A percentile compares a stretch with the other conserved stretches of the same genome.
phyloP scores from a whole-genome alignment of 37 sponge, comb jelly and placozoan species.

The Halichondria panicea region DNA sequence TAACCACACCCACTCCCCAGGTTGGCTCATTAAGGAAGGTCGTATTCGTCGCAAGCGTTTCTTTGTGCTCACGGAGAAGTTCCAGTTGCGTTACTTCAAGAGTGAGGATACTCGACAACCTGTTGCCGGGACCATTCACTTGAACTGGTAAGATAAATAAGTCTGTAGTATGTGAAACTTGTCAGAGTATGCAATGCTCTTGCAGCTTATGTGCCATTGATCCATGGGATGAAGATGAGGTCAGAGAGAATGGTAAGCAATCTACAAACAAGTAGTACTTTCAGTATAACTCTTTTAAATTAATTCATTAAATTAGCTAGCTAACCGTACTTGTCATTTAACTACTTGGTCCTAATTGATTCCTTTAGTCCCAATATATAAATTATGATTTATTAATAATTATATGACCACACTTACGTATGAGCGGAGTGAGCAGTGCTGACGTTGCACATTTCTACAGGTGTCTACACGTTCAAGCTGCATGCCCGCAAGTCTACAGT shows the following conservation, averaged over 20 bases:
- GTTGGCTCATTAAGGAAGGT: constrained; percentile 87
- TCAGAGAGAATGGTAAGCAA: constrained; percentile 39
- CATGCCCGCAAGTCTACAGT: constrained; percentile 66
- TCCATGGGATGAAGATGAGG: constrained; percentile 35
- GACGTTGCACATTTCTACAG: neutral
- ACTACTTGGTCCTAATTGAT: neutral
- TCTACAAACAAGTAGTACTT: neutral
- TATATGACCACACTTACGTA: too few relatives aligned
- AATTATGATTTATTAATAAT: neutral
- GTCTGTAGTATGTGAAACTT: neutral
- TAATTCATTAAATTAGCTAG: neutral
- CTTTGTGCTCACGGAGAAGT: constrained; percentile 80
- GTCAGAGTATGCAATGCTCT: neutral
- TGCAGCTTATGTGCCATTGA: constrained; percentile 69
- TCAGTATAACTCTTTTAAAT: neutral
- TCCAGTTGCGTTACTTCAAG: constrained; percentile 79
- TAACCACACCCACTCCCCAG: constrained; percentile 13
- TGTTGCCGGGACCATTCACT: constrained; percentile 65
- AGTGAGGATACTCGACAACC: constrained; percentile 76
- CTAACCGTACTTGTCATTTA: too few relatives aligned
- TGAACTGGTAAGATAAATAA: constrained; percentile 63
- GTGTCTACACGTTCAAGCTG: constrained; percentile 60
- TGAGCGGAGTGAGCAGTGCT: too few relatives aligned
- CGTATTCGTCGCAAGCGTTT: constrained; percentile 63
- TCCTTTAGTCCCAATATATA: neutral